These are phyloP conservation scores for Tetrax tetrax DNA, from an alignment of 2,113 vertebrate species.

Conservation along the genomic window DNA sequence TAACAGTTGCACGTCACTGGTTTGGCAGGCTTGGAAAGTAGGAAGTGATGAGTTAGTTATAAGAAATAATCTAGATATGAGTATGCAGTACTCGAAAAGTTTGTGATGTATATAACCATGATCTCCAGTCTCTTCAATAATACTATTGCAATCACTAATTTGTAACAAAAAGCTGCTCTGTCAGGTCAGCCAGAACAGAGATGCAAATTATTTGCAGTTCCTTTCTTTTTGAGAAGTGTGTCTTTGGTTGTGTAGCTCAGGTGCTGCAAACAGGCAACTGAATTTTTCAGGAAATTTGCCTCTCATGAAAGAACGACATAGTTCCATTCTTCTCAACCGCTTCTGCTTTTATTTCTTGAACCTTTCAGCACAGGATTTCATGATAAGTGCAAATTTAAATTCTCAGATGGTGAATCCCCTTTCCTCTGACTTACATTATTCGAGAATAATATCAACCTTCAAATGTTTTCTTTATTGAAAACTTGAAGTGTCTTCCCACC, in stretches of 20 bases:
- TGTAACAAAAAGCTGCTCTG: background rate
- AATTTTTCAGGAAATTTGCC: background rate
- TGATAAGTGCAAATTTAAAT: background rate
- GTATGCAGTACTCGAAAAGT: background rate
- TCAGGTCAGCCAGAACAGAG: background rate
- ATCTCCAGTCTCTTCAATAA: background rate
- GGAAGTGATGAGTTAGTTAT: background rate
- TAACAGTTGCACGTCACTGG: background rate
- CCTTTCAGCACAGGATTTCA: background rate
- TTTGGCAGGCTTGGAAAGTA: background rate
- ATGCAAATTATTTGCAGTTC: background rate
- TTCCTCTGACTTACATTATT: background rate
- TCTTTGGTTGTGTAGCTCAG: background rate
- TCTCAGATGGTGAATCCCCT: background rate
- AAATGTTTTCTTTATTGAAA: background rate
- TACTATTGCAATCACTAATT: background rate
- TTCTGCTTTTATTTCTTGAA: constrained; percentile 13
- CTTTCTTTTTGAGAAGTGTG: background rate
- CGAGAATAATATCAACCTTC: background rate
- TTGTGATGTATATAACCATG: background rate
- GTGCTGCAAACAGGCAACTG: background rate
- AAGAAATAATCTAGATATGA: background rate
- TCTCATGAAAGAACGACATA: background rate
- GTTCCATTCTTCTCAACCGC: background rate
- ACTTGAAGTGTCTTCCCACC: background rate